Conservation (phyloP, 1,140 invertebrate genomes). For the Philotrypesis tridentata region DNA sequence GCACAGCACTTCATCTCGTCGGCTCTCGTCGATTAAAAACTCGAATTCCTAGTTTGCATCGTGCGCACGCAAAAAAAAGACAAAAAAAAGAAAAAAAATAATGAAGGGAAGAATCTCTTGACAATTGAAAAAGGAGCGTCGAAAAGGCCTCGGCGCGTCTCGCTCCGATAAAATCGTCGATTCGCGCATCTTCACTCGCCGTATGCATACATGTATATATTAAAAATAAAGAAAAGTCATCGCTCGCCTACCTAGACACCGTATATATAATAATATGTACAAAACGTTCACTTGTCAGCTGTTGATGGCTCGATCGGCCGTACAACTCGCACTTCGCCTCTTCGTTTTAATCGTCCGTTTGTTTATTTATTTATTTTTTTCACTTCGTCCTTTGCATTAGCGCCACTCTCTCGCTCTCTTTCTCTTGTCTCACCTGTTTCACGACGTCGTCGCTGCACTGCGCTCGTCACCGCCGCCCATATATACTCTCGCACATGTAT, state of each 20-base stretch:
- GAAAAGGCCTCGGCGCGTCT: not conserved
- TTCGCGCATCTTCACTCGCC: not conserved
- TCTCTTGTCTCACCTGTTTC: slow-evolving; percentile 46
- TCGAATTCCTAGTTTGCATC: too few relatives aligned
- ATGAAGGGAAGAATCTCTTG: too few relatives aligned
- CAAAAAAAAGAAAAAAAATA: too few relatives aligned
- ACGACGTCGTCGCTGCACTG: slow-evolving; percentile 8
- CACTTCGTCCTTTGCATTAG: slow-evolving; percentile 23
- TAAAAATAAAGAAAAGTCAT: slow-evolving; percentile 4
- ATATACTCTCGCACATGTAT: not conserved
- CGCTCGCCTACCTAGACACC: not conserved
- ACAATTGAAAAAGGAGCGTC: not conserved
- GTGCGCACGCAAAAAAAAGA: too few relatives aligned
- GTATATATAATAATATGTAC: slow-evolving; percentile 43
- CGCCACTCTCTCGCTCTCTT: slow-evolving; percentile 48
- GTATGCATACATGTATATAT: too few relatives aligned
- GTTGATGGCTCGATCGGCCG: slow-evolving; percentile 13
- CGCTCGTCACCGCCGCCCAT: slow-evolving; percentile 18
- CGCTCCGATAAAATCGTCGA: not conserved
- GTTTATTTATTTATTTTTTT: not conserved
- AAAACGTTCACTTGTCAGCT: slow-evolving; percentile 43
- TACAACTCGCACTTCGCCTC: too few relatives aligned
- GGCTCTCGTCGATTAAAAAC: too few relatives aligned
- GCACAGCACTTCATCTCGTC: too few relatives aligned
- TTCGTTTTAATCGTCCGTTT: too few relatives aligned